Conservation (phyloP, 2,113 vertebrate species). For the Oriolus oriolus region DNA sequence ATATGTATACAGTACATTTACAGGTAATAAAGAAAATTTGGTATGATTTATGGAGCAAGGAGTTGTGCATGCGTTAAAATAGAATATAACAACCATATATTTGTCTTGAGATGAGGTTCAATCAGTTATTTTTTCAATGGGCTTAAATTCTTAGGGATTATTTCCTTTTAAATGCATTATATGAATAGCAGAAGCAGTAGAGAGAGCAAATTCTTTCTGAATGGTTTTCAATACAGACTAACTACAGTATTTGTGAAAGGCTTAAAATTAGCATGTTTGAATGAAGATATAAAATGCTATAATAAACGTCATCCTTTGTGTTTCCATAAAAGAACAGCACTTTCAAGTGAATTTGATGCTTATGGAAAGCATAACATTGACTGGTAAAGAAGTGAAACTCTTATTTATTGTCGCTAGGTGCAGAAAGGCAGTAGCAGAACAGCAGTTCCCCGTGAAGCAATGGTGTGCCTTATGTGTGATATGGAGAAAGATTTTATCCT, state of each 20-base stretch:
- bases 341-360: neutral
- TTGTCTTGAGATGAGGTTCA: neutral
- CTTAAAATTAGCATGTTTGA: conserved; percentile 3
- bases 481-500: neutral
- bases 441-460: neutral
- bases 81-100: neutral
- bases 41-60: neutral
- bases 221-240: neutral
- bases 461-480: neutral
- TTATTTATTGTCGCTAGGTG: neutral
- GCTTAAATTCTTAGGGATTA: neutral
- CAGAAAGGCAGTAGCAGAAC: neutral
- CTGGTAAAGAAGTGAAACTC: neutral
- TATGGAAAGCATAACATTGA: neutral
- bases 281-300: neutral
- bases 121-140: neutral
- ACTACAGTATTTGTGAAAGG: neutral
- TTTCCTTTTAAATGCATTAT: neutral
- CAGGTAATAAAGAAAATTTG: neutral
- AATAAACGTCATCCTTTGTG: neutral
- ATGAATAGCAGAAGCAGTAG: neutral
- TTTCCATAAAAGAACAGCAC: neutral
- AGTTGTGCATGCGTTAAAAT: neutral
- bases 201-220: neutral
- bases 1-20: neutral